Evolutionary conservation across 2,888 invertebrate genomes (phyloP), one percentile per base, ranked within the genome.

Genomic region (Galerucella calmariensis): DNA sequence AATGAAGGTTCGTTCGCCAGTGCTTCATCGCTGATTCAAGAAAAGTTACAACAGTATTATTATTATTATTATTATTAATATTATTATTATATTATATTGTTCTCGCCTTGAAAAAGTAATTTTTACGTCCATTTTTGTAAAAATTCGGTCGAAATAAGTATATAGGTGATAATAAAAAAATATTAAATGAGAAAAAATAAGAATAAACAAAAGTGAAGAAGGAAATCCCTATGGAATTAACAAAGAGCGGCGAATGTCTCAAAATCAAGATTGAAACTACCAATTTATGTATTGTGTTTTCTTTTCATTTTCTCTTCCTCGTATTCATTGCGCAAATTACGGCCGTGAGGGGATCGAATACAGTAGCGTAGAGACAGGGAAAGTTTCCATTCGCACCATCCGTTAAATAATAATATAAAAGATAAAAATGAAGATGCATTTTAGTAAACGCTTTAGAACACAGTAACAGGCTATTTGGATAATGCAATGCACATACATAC

Each of bases 271-370:
- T 63, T 63, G 70, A 63, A 41, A 70, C 70, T 70, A 70, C 63
- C 70, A 62, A 70, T 63, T 70, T 70, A 70, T 70, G 70, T 70
- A 70, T 70, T 70, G 70, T 70, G 63, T 70, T 70, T 69, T 69
- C 69, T 67, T 67, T 67, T 72, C 61, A 65, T 67, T 72, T 59
- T 59, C 67, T 63, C 69, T 67, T 70, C 70, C 72, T 70, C 67
- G 75, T 74, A 74, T 74, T 72, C 75, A 71, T 73, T 76, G 77
- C 79, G 77, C 77, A 80, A 77, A 79, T 78, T 80, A 79, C 76
- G 74, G 62, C 62, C 67, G 69, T 67, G 74, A 77, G 73, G 78
- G 77, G 74, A 76, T 67, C 11, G 11, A 56, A 27, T 44, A 56
- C 67, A 67, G 27, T 16, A 11, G 53, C 67, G 58, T 67, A 27